Base-by-base conservation (phyloP, 1,140 invertebrate species). In the Saxidomus purpurata region DNA sequence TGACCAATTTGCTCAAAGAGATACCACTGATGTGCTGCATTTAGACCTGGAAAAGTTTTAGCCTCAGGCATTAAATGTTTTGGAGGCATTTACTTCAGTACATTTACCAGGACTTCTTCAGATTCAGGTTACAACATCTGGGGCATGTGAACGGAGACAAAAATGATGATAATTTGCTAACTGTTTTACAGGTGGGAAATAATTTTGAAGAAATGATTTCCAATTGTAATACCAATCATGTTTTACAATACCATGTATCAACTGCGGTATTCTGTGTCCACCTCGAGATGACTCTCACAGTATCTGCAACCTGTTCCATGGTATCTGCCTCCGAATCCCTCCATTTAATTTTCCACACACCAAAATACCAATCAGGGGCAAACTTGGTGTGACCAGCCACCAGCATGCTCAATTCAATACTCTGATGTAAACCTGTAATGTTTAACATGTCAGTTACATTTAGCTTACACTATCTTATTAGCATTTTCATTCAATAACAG, bases 1-100 rank as follows among this genome's bases (percentile, higher is more conserved):
- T 43, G 61, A 67, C n/a, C 71, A 76, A 76, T 43, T 76, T 76
- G 22, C 36, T 76, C 34, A 49, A 9, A 76, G 11, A 76, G 38
- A 76, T 76, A 76, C 71, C 71, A 76, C 71, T 40, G 36, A 17
- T 36, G 71, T 0, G n/a, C 25, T n/a, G 43, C 34, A 25, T 36
- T 17, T 4, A 76, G 13, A 31, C 38, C 43, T 9, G 38, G 15
- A 40, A 15, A 13, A 8, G 4, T 3, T 25, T 15, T 25, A 31
- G 2, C 34, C 8, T 22, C 36, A 38, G 71, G 71, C 1, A 40
- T 40, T 3, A 17, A 34, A 25, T 38, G 4, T 31, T 9, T 11
- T 67, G 11, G 25, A 31, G 11, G 11, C 1, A 6, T 6, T 67
- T 67, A 6, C 25, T 36, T 28, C 11, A 67, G 25, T n/a, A 67